Conservation (phyloP, 53 echinoderm and acorn worm genomes). For the Mesocentrotus franciscanus region DNA sequence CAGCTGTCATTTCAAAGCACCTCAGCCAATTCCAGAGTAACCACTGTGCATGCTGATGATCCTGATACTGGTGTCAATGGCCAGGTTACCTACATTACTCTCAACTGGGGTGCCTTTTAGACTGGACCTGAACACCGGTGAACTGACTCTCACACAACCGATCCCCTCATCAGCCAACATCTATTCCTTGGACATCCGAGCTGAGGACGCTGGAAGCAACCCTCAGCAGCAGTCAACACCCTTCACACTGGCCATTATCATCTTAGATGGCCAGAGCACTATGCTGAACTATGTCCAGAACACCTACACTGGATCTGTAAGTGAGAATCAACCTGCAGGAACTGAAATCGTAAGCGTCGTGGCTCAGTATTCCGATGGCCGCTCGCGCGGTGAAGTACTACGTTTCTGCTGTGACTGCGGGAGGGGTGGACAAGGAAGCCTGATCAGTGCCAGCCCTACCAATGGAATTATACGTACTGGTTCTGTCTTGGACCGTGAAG, state of each 20-base stretch:
- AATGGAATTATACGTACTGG: conserved; percentile 80
- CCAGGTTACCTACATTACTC: conserved; percentile 76
- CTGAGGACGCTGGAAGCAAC: conserved; percentile 76
- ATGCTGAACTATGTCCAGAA: conserved; percentile 74
- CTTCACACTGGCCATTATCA: conserved; percentile 72
- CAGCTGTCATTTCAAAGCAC: conserved; percentile 69
- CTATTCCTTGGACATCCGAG: conserved; percentile 75
- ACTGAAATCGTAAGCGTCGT: conserved; percentile 78
- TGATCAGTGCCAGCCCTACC: conserved; percentile 68
- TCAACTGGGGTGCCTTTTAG: conserved; percentile 76
- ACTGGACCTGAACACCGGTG: conserved; percentile 78
- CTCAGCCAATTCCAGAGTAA: conserved; percentile 70
- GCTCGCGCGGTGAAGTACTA: conserved; percentile 79
- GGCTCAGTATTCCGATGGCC: conserved; percentile 76
- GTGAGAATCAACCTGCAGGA: conserved; percentile 75
- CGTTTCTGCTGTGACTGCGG: conserved; percentile 78
- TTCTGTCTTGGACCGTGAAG: conserved; percentile 80
- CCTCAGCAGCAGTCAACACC: conserved; percentile 66
- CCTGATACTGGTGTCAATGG: conserved; percentile 85
- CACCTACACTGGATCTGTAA: conserved; percentile 70
- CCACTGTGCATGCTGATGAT: conserved; percentile 81
- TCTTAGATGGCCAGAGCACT: conserved; percentile 71
- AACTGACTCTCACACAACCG: conserved; percentile 72
- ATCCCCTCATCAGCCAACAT: conserved; percentile 61
- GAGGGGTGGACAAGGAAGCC: conserved; percentile 65